These are phyloP conservation scores for Meteorus sp. DNA, from an alignment of 1,140 invertebrate genomes.

Conservation along the genomic window DNA sequence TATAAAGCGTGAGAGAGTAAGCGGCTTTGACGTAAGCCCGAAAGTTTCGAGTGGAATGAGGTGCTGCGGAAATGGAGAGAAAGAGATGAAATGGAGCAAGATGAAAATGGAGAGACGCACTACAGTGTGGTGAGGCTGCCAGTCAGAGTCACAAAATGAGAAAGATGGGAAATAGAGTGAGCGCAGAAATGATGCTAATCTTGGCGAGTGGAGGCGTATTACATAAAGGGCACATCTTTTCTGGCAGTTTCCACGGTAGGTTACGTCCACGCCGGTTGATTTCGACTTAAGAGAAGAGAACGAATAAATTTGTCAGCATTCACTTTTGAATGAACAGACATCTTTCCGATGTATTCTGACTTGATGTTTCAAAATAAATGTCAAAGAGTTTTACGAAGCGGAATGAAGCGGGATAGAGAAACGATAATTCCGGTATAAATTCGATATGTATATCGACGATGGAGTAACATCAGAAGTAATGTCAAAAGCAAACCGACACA, in stretches of 20 bases:
- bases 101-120: slow-evolving; percentile 19
- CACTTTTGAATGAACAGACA: too few species aligned
- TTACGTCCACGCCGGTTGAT: slow-evolving; percentile 24
- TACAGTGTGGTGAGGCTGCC: neutral
- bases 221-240: slow-evolving; percentile 48
- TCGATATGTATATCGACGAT: too few species aligned
- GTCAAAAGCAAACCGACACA: too few species aligned
- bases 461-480: too few species aligned
- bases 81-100: slow-evolving; percentile 23
- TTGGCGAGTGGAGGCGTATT: slow-evolving; percentile 42
- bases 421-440: too few species aligned
- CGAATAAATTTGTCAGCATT: neutral
- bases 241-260: slow-evolving; percentile 25
- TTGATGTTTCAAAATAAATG: too few species aligned
- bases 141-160: neutral
- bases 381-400: neutral
- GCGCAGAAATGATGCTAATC: slow-evolving; percentile 41
- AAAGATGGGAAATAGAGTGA: slow-evolving; percentile 7
- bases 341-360: too few species aligned
- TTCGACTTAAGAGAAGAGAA: neutral
- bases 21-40: neutral
- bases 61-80: neutral
- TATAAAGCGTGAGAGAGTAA: too few species aligned
- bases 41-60: slow-evolving; percentile 8
- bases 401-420: neutral